Evolutionary conservation across 2,888 invertebrate species (phyloP).

Genomic region (Macrosiphum euphorbiae): DNA sequence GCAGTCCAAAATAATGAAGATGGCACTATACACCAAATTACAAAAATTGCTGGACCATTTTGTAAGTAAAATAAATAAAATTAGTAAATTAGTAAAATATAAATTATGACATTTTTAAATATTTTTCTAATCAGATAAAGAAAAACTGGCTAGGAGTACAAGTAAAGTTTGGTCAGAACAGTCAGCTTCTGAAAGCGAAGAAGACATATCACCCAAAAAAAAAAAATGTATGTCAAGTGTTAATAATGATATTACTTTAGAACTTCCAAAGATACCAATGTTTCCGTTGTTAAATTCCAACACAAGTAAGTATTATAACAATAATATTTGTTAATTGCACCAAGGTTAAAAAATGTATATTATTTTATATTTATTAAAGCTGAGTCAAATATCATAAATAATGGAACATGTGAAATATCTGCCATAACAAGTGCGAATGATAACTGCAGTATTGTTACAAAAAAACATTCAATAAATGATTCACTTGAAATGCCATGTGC

Average conservation of each 20-base stretch:
- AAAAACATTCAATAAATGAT: not conserved
- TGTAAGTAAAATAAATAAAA: not conserved
- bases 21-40: not conserved
- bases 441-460: not conserved
- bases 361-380: not conserved
- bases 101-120: not conserved
- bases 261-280: not conserved
- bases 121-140: not conserved
- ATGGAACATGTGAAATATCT: not conserved
- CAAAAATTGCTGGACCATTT: conserved; percentile 18
- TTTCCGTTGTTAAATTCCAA: not conserved
- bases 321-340: not conserved
- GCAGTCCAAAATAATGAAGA: not conserved
- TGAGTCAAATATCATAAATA: not conserved
- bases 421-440: not conserved
- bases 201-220: not conserved
- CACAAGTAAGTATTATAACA: not conserved
- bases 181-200: not conserved
- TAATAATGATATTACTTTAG: not conserved
- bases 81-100: not conserved
- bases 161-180: conserved; percentile 9
- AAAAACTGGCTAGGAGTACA: not conserved
- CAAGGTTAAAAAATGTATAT: not conserved
- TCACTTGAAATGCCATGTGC: not conserved
- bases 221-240: no score